phyloP scores from a whole-genome alignment of 2,113 vertebrate genomes.

The Bufo bufo region DNA sequence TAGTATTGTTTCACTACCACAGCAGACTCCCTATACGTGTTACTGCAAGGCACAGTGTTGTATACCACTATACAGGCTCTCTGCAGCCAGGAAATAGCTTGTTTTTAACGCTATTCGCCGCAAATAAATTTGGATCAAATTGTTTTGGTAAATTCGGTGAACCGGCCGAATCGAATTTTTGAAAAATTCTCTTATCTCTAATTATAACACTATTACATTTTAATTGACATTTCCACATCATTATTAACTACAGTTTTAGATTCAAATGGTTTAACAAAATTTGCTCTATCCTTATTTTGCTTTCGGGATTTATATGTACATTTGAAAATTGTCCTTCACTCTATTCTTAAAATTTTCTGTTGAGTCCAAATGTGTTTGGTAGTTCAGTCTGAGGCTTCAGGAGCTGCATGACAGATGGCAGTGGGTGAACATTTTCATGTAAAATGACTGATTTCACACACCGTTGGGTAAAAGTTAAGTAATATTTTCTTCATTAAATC shows the following conservation, averaged over 20 bases:
- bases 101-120: no score
- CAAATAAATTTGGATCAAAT: no score
- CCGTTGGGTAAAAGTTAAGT: slow-evolving; percentile 53
- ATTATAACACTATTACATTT: not conserved
- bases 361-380: slow-evolving; percentile 40
- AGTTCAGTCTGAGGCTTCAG: slow-evolving; percentile 38
- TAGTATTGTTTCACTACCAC: no score
- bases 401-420: slow-evolving; percentile 48
- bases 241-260: not conserved
- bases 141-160: no score
- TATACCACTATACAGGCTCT: no score
- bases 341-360: slow-evolving; percentile 32
- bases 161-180: no score
- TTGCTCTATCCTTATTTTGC: not conserved
- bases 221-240: not conserved
- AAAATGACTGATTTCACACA: slow-evolving; percentile 49
- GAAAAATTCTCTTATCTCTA: not conserved
- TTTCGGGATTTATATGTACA: slow-evolving; percentile 7
- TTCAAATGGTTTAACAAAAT: not conserved
- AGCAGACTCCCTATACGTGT: no score
- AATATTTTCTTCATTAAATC: slow-evolving; percentile 56
- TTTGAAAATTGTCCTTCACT: slow-evolving; percentile 30
- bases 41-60: no score
- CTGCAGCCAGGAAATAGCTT: no score
- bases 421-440: slow-evolving; percentile 45